Evolutionary conservation across 2,888 invertebrate species (phyloP), one percentile per base, ranked within the genome.

Genomic region (Coremacera marginata): DNA sequence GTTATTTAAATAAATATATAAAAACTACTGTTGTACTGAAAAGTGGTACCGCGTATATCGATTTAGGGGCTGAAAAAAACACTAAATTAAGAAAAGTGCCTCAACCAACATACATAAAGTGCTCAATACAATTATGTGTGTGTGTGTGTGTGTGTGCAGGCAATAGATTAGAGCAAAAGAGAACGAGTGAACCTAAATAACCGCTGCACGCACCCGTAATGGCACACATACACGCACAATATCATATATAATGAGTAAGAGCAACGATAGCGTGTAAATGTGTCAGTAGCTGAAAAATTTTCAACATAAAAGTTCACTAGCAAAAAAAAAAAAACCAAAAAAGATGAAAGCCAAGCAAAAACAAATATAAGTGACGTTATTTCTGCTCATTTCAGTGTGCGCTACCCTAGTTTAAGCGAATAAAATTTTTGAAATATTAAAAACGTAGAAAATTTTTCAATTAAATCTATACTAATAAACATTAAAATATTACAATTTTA

Each of bases 241-340:
- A n/a, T n/a, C n/a, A 76, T 75, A 70, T 73, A 68, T 62, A 78
- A 37, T 34, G 60, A 57, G 62, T 22, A 3, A 57, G 14, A 31
- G 22, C 34, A 51, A 37, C 67, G 27, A 14, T 62, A 55, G 73
- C 78, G 81, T 78, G 80, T 77, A 75, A 85, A 85, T 85, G 83
- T 85, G 85, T 86, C 85, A 85, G 83, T 85, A 81, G 83, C 82
- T 82, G 81, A 19, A 51, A 22, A 55, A 27, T 37, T 22, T 51
- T 22, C 80, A 78, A 80, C 74, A 73, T 75, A 75, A 19, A 34
- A 67, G 14, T 14, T 19, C 67, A 67, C 7, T 22, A 67, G n/a
- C 5, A n/a, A 34, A 22, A 11, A 67, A 8, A 67, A 67, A 44
- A 22, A 34, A 31, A n/a, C 22, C 22, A 70, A 37, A 34, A 37